Percentiles rank a stretch among this genome's conserved stretches.
Evolutionary conservation across 2,113 vertebrate genomes (phyloP).

Genomic region (Ariopsis seemanni): DNA sequence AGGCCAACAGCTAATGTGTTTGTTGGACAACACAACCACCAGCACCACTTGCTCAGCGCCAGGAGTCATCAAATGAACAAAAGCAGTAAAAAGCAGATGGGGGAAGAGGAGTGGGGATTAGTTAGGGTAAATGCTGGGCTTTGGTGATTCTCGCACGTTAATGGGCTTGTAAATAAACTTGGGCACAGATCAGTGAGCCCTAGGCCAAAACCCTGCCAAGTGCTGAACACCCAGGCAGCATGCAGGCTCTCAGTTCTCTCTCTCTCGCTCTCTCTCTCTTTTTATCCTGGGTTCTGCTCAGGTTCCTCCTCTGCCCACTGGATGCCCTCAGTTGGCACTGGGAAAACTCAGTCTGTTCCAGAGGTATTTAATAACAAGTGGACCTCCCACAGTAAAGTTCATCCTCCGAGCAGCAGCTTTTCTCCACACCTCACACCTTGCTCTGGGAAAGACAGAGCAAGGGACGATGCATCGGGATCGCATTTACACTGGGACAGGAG

Average conservation of each 20-base stretch:
- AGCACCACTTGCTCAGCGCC: slow-evolving; percentile 59
- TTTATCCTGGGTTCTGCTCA: background rate
- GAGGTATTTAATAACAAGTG: slow-evolving; percentile 70
- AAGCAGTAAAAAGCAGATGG: slow-evolving; percentile 60
- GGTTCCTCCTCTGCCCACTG: slow-evolving; percentile 56
- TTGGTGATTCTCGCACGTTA: slow-evolving; percentile 69
- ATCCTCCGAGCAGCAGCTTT: slow-evolving; percentile 64
- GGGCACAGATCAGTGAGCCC: slow-evolving; percentile 68
- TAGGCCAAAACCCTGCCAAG: slow-evolving; percentile 64
- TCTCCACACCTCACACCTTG: slow-evolving; percentile 60
- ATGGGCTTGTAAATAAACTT: slow-evolving; percentile 73
- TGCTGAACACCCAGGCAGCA: slow-evolving; percentile 69
- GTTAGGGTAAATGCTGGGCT: slow-evolving; percentile 63
- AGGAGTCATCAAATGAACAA: slow-evolving; percentile 55
- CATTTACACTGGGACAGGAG: slow-evolving; percentile 65
- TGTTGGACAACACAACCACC: slow-evolving; percentile 68
- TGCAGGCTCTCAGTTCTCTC: background rate
- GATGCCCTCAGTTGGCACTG: slow-evolving; percentile 67
- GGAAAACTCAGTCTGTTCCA: slow-evolving; percentile 68
- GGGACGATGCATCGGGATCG: slow-evolving; percentile 66
- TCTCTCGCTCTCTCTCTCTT: slow-evolving; percentile 46
- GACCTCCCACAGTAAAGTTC: slow-evolving; percentile 73
- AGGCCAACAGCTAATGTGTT: slow-evolving; percentile 15
- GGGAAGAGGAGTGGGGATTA: slow-evolving; percentile 54
- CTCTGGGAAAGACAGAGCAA: slow-evolving; percentile 53